Evolutionary conservation across 2,888 invertebrate genomes (phyloP).

Genomic region (Drosophila aldrichi): DNA sequence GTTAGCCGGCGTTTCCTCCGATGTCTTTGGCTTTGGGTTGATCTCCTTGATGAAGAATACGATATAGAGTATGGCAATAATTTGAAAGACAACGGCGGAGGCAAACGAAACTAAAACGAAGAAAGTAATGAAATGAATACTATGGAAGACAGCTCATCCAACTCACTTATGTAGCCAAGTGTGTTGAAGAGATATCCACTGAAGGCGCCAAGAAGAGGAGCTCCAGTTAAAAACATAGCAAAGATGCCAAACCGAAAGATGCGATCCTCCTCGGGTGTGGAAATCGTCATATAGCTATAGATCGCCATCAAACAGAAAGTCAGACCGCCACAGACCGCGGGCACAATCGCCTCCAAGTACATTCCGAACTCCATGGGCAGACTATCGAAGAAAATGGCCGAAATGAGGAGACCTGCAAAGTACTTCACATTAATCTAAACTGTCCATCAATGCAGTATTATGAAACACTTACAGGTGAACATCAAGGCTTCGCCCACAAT

Average conservation of each 20-base stretch:
- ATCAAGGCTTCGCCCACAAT: slow-evolving; percentile 83
- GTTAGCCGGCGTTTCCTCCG: slow-evolving; percentile 36
- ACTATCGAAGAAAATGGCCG: slow-evolving; percentile 83
- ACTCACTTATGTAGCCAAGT: slow-evolving; percentile 83
- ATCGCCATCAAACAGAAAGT: slow-evolving; percentile 85
- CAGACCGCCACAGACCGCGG: slow-evolving; percentile 83
- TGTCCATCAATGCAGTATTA: neutral
- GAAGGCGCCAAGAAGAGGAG: slow-evolving; percentile 83
- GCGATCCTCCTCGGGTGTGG: slow-evolving; percentile 84
- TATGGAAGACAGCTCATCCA: neutral
- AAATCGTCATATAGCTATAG: slow-evolving; percentile 84
- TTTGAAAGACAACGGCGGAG: slow-evolving; percentile 80
- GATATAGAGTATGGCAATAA: slow-evolving; percentile 83
- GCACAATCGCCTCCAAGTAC: slow-evolving; percentile 83
- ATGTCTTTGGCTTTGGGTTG: slow-evolving; percentile 45
- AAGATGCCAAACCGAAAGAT: slow-evolving; percentile 85
- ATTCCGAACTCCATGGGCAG: slow-evolving; percentile 85
- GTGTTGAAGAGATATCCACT: slow-evolving; percentile 81
- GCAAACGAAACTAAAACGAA: slow-evolving; percentile 80
- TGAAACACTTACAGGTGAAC: slow-evolving; percentile 73
- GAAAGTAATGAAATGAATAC: neutral
- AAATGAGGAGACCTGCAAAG: slow-evolving; percentile 81
- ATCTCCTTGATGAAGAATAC: slow-evolving; percentile 83
- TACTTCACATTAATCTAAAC: neutral
- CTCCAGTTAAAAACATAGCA: slow-evolving; percentile 82